Evolutionary conservation across 2,113 vertebrate genomes (phyloP), one percentile per base, ranked within the genome.

Genomic region (Rhinolophus sinicus): DNA sequence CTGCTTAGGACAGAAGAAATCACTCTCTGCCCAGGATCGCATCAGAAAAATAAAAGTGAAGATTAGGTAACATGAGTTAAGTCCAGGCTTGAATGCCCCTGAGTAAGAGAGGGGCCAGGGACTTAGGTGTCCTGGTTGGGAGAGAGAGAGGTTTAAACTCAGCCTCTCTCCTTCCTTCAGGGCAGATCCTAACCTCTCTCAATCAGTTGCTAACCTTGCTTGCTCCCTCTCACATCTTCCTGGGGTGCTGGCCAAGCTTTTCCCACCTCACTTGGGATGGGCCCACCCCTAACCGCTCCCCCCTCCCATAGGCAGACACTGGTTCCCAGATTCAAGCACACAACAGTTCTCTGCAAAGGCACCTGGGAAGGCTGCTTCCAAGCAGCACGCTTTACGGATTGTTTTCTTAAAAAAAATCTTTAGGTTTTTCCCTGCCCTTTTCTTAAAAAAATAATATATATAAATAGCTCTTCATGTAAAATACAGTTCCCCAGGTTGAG

Each of bases 391-490:
- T 90, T 95, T 56, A 95, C 97, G 89, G 87, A 94, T 87, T 96
- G 95, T 94, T 94, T 93, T 73, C 12, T 10, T 77, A 73, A 40
- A 70, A 90, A 97, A 95, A 96, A 96, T 82, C 92, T 97, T 98
- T 98, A 98, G 98, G 94, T 98, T 98, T 95, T 97, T 97, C 83
- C 95, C 47, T 69, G 69, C 50, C 18, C 19, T 95, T 97, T 97
- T 98, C 95, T 98, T 98, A 86, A 96, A 98, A 98, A 98, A 98
- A 98, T 98, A 98, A n/a, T 88, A 84, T 96, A 95, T 98, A 98
- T 98, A 99, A 98, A 99, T 98, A 99, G 97, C 97, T 99, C 98
- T 99, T 99, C 98, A 98, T 98, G 98, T 98, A 98, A 98, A 99
- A 98, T 96, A 98, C 94, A 98, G 84, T 97, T 98, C 98, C 98